Percentiles rank a stretch among this genome's conserved stretches.
Evolutionary conservation across 2,113 vertebrate genomes (phyloP).

Genomic region (Saccopteryx leptura): DNA sequence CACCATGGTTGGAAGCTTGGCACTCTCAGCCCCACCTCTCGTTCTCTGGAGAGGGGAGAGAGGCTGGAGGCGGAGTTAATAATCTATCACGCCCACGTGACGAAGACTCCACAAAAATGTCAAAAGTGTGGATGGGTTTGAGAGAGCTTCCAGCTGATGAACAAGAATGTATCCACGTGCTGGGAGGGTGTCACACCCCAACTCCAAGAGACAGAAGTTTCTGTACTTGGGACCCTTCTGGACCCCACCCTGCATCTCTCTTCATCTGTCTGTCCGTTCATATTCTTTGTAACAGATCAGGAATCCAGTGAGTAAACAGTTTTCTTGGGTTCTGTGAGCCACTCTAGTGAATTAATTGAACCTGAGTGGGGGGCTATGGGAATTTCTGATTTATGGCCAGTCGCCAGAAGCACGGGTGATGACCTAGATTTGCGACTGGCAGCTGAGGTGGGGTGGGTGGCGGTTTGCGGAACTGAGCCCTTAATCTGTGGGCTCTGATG

Average conservation of each 20-base stretch:
- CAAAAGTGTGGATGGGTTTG: background rate
- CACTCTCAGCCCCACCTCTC: background rate
- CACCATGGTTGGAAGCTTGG: background rate
- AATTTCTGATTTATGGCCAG: background rate
- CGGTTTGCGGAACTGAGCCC: too few species aligned
- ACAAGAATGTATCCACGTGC: background rate
- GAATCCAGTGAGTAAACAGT: background rate
- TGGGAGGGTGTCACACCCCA: background rate
- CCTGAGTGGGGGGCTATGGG: background rate
- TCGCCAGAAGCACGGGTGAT: background rate
- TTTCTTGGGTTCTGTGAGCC: background rate
- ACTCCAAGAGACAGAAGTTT: background rate
- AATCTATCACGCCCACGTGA: fast-evolving
- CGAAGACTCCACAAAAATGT: background rate
- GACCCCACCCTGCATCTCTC: background rate
- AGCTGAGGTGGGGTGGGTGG: background rate
- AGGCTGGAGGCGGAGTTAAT: background rate
- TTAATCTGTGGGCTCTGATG: background rate
- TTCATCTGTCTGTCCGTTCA: background rate
- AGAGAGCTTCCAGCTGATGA: background rate
- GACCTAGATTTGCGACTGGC: background rate
- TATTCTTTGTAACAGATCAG: background rate
- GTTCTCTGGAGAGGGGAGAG: background rate
- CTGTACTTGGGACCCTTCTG: background rate
- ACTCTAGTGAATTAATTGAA: background rate